A percentile compares a stretch with the other conserved stretches of the same genome.
These are phyloP conservation scores for Calycopis cecrops DNA, from an alignment of 1,140 invertebrate genomes.

Conservation along the genomic window DNA sequence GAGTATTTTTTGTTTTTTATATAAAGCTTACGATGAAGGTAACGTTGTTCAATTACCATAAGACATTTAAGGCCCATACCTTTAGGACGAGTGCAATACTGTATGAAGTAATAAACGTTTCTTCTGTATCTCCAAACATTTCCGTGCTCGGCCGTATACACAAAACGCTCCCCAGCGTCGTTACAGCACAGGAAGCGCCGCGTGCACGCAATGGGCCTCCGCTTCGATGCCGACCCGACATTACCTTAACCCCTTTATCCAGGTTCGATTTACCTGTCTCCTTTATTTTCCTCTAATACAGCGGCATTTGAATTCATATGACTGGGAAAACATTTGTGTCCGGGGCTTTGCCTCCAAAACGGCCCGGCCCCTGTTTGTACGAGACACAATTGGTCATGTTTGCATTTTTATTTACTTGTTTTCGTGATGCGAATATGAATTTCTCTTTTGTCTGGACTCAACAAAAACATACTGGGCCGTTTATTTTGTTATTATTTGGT, in stretches of 20 bases:
- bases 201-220: slow-evolving; percentile 32
- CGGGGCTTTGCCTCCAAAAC: slow-evolving; percentile 43
- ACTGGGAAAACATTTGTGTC: slow-evolving; percentile 63
- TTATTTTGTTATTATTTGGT: too few species aligned
- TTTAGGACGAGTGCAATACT: too few species aligned
- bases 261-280: slow-evolving; percentile 61
- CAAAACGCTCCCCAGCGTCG: slow-evolving; percentile 29
- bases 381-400: slow-evolving; percentile 66
- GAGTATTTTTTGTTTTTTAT: too few species aligned
- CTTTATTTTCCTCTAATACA: slow-evolving; percentile 53
- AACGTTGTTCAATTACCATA: too few species aligned
- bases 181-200: slow-evolving; percentile 31
- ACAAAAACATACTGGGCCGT: slow-evolving; percentile 33
- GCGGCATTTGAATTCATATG: slow-evolving; percentile 69
- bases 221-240: slow-evolving; percentile 26
- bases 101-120: too few species aligned
- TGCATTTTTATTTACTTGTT: slow-evolving; percentile 70
- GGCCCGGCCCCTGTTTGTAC: slow-evolving; percentile 43
- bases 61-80: too few species aligned
- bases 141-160: slow-evolving; percentile 22
- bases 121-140: not conserved
- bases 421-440: slow-evolving; percentile 66
- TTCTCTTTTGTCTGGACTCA: slow-evolving; percentile 50
- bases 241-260: slow-evolving; percentile 46
- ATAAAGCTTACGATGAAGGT: too few species aligned